phyloP scores from a whole-genome alignment of 2,113 vertebrate species.

The Neotragus moschatus region DNA sequence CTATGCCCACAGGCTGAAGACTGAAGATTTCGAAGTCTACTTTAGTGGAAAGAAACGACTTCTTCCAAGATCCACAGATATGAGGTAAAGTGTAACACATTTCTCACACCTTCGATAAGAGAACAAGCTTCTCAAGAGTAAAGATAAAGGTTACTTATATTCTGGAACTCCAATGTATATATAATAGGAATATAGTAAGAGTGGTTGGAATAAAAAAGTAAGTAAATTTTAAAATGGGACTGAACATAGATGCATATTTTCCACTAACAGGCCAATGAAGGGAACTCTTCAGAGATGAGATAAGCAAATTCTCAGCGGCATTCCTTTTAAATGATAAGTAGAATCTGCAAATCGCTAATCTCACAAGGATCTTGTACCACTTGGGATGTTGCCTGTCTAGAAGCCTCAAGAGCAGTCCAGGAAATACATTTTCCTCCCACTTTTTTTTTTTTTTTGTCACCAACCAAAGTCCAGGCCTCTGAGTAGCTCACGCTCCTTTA shows the following conservation, averaged over 20 bases:
- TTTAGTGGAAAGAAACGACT: slow-evolving; percentile 88
- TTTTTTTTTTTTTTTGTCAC: not conserved
- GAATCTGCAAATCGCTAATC: not conserved
- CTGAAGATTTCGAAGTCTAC: slow-evolving; percentile 88
- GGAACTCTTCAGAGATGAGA: not conserved
- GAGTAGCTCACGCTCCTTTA: not conserved
- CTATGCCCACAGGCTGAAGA: slow-evolving; percentile 88
- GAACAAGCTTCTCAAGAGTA: not conserved
- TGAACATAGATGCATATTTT: not conserved
- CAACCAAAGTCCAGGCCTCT: not conserved
- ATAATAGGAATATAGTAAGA: not conserved
- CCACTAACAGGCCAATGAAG: not conserved
- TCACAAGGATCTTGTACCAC: not conserved
- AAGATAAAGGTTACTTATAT: not conserved
- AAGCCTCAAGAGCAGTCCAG: not conserved
- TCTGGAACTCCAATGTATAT: not conserved
- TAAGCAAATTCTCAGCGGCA: not conserved
- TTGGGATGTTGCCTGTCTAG: not conserved
- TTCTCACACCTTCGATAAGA: not conserved
- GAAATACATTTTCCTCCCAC: not conserved
- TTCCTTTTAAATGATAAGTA: slow-evolving; percentile 18
- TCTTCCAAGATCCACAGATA: slow-evolving; percentile 84
- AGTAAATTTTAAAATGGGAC: not conserved
- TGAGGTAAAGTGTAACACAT: slow-evolving; percentile 82
- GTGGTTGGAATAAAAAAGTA: not conserved